Percentiles rank a stretch among this genome's conserved stretches.
Evolutionary conservation across 2,888 invertebrate genomes (phyloP).

Genomic region (Lithophane leautieri): DNA sequence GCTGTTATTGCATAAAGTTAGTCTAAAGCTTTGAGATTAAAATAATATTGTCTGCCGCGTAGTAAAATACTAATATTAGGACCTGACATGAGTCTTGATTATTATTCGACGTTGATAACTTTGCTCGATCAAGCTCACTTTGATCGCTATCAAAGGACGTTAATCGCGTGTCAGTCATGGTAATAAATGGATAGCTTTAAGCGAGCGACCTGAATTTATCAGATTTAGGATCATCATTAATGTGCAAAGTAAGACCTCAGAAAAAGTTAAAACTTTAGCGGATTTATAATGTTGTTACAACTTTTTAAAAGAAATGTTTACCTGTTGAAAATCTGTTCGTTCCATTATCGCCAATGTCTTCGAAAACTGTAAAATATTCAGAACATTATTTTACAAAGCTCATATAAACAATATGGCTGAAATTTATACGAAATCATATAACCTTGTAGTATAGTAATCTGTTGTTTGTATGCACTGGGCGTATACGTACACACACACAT

Average conservation of each 20-base stretch:
- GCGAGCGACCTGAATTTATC: too few species aligned
- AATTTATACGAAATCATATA: neutral
- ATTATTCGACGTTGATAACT: slow-evolving; percentile 21
- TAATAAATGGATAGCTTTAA: too few species aligned
- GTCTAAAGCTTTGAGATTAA: neutral
- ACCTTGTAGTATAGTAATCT: neutral
- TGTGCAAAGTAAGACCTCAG: too few species aligned
- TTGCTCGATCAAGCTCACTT: slow-evolving; percentile 12
- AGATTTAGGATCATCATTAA: too few species aligned
- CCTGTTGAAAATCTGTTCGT: slow-evolving; percentile 73
- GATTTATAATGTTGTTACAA: too few species aligned
- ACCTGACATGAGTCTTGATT: slow-evolving; percentile 22
- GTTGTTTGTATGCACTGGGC: neutral
- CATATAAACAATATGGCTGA: neutral
- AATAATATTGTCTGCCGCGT: neutral
- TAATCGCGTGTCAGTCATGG: slow-evolving; percentile 28
- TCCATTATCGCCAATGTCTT: slow-evolving; percentile 72
- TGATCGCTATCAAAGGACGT: slow-evolving; percentile 34
- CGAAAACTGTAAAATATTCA: slow-evolving; percentile 77
- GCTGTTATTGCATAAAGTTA: too few species aligned
- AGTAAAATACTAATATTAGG: slow-evolving; percentile 7
- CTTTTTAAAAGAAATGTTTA: slow-evolving; percentile 48
- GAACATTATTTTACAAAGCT: neutral
- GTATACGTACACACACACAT: too few species aligned
- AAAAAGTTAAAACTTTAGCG: too few species aligned